Base-by-base conservation (phyloP, 2,888 invertebrate genomes). In the Timema podura region DNA sequence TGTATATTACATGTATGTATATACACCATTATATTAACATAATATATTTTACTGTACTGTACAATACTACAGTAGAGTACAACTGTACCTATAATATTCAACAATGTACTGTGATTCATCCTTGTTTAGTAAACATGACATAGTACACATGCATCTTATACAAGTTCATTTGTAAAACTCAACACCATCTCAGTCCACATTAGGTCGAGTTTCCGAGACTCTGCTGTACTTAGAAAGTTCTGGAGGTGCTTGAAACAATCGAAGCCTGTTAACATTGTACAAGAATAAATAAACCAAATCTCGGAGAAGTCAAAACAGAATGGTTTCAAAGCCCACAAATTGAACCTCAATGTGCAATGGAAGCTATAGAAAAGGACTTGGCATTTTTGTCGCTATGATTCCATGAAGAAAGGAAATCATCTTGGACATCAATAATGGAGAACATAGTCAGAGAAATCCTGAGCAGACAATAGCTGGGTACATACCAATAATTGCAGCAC, bases 401-500 rank as follows among this genome's bases (percentile, higher is more conserved):
- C 54, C 68, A 49, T 6, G 54, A 54, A 13, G 54, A 54, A 9
- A 54, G 54, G 54, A 9, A 6, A 6, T 2, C 54, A 54, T 54
- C 54, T 54, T 54, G 54, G 54, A 54, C 54, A 54, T 13, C 54
- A 54, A 15, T 54, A 54, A 11, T 54, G 54, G 16, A 54, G 54
- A 5, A 54, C n/a, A 6, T n/a, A n/a, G n/a, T n/a, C n/a, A n/a
- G n/a, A n/a, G n/a, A n/a, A n/a, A n/a, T n/a, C n/a, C n/a, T n/a
- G n/a, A n/a, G n/a, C n/a, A n/a, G n/a, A n/a, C n/a, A n/a, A n/a
- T 16, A 54, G 54, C 16, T 54, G 68, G 68, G 15, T 68, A 68
- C 16, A 54, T 68, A 15, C 54, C 68, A 68, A 68, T 68, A 54
- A 68, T 68, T 57, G 57, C 59, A 45, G 30, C 68, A 15, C 68